Base-by-base conservation (phyloP, 2,888 invertebrate species). In the Parnassius glacialis region DNA sequence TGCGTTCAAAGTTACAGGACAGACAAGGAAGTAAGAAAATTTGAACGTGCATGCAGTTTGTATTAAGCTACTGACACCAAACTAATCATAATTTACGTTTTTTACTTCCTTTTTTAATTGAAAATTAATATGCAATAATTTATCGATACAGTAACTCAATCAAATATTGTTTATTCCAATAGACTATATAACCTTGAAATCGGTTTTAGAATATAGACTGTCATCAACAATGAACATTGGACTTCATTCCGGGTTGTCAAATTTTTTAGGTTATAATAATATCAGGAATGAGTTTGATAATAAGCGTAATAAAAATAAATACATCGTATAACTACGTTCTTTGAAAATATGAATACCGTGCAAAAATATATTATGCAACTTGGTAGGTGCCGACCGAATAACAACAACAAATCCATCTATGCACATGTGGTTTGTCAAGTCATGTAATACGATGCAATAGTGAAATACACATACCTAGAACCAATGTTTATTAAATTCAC, bases 361-460 rank as follows among this genome's bases (percentile, higher is more conserved):
- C 81, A 83, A 76, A 70, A 72, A 70, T 72, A 76, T 74, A 81
- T 79, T 82, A 84, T 77, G 80, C 83, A 85, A 82, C 78, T 78
- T 70, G 73, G 75, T 74, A 73, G 70, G 74, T 78, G 75, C 79
- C 74, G 78, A 81, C 80, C 79, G 80, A 84, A 82, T 78, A 84
- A 88, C 85, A 88, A 85, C 79, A 87, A 89, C 86, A 89, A 84
- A 83, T 79, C 80, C 78, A 77, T 83, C 74, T 76, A 79, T 77
- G 85, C 85, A 90, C 91, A 90, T 90, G 90, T 90, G 91, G 87
- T 87, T 84, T 79, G 79, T 83, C 77, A 80, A 83, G 80, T 85
- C 83, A 80, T 83, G 82, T 83, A 83, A 83, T 85, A 81, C 79
- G 82, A 85, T 84, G 85, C 83, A 87, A 81, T 80, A 85, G 74